Base-by-base conservation (phyloP, 2,797 vertebrate genomes). In the Anas bahamensis region DNA sequence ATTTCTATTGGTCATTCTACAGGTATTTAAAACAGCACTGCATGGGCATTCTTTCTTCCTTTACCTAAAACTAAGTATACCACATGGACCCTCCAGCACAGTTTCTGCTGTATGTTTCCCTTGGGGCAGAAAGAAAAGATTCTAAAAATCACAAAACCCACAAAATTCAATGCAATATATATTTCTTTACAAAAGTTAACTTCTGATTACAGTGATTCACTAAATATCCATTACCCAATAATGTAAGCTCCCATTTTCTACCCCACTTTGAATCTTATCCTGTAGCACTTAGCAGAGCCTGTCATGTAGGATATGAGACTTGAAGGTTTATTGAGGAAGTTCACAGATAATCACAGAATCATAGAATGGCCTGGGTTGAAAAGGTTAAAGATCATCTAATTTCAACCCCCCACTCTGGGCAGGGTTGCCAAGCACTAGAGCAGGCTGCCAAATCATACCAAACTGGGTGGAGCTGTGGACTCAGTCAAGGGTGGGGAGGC, bases 211-310 rank as follows among this genome's bases (percentile, higher is more conserved):
- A 70, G 17, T 6, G 1, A 14, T 66, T 41, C 42, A 22, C 17
- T 5, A 44, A 33, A 59, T 41, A 89, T 23, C 21, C 3, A 8
- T 71, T 39, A 55, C 18, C 7, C 7, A 71, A 6, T n/a, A 2
- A 18, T 11, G 26, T 42, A 70, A 63, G 3, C 7, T 53, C 13
- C 10, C 2, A 26, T 28, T 74, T 69, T 55, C 33, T 18, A 69
- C 9, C 3, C 5, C 22, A 13, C 12, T 64, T 37, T 33, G 65
- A 14, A 21, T 22, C 6, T 33, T 69, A 57, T 72, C 11, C 42
- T 53, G 16, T 69, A 2, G 1, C 57, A 12, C 24, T 59, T 79
- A 1, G 1, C 50, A 19, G 13, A 8, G 22, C 37, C 24, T 5
- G 4, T 61, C 18, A 2, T 44, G 46, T 48, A 22, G 21, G 12